Evolutionary conservation across 2,797 vertebrate genomes (phyloP), one percentile per base, ranked within the genome.

Genomic region (Enteromius thamalakanensis): DNA sequence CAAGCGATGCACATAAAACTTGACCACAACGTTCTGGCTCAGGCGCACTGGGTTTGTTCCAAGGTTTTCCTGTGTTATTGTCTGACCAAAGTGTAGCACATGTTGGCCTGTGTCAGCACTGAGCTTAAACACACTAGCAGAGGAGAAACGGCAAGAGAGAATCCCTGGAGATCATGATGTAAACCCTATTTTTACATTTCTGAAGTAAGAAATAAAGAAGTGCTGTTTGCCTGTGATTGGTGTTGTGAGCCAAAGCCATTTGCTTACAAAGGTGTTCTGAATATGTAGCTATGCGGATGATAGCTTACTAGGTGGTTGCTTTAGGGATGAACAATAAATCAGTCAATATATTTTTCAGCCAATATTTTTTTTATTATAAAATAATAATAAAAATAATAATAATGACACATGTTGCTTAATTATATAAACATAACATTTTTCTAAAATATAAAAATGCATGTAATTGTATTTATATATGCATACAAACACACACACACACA

Each of bases 21-120:
- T 69, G 37, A 85, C 88, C 88, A 49, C 84, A 86, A 60, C 79
- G 78, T 82, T 81, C 81, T 87, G 87, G 80, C 86, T 89, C 55
- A 45, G 32, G n/a, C 11, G 15, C 65, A 26, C 55, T 85, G 69
- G 85, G 89, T 76, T 87, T 87, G 86, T 89, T 60, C 10, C 64
- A 85, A 82, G 83, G 80, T 86, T 87, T 89, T 84, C n/a, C 82
- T 84, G 70, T 12, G 84, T 81, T 87, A 79, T 82, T 85, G 77
- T 87, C 81, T 58, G 84, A 87, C 87, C 85, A 74, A 77, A 84
- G 42, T 8, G n/a, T 23, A 64, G 34, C 76, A 84, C 47, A 58
- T 4, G 42, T 47, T 74, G 51, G 51, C 60, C 60, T n/a, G 19
- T 42, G 60, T 8, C 21, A 85, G 68, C 71, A 53, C 51, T 17